Percentiles rank a stretch among this genome's conserved stretches.
These are phyloP conservation scores for Cyphomyrmex costatus DNA, from an alignment of 1,140 invertebrate genomes.

Conservation along the genomic window DNA sequence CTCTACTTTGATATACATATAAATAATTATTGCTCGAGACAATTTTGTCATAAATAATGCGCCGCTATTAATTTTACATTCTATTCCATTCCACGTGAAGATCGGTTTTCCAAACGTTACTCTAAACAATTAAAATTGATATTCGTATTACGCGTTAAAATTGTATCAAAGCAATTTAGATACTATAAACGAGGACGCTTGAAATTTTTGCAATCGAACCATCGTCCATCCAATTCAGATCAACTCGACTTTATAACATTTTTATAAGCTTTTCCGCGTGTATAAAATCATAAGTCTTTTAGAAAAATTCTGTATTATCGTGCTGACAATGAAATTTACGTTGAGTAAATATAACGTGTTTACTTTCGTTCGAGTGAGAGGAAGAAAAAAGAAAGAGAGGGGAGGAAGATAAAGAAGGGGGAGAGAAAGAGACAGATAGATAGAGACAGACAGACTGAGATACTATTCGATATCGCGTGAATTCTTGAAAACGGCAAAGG, in stretches of 20 bases:
- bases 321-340: conserved; percentile 43
- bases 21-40: conserved; percentile 23
- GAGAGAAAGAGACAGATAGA: background rate
- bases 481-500: conserved; percentile 63
- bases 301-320: conserved; percentile 60
- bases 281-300: conserved; percentile 68
- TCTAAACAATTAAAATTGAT: background rate
- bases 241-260: background rate
- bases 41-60: conserved; percentile 6
- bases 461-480: conserved; percentile 28
- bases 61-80: background rate
- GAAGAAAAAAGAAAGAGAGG: background rate
- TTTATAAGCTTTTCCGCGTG: conserved; percentile 63
- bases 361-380: no score
- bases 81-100: background rate
- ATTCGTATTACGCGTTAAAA: background rate
- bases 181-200: background rate
- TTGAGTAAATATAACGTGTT: background rate
- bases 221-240: background rate
- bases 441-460: background rate
- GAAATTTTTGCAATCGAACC: conserved; percentile 7
- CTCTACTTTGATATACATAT: background rate
- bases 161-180: background rate
- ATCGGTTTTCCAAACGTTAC: background rate
- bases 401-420: background rate